Base-by-base conservation (phyloP, 2,888 invertebrate species). In the Opisthograptis luteolata region DNA sequence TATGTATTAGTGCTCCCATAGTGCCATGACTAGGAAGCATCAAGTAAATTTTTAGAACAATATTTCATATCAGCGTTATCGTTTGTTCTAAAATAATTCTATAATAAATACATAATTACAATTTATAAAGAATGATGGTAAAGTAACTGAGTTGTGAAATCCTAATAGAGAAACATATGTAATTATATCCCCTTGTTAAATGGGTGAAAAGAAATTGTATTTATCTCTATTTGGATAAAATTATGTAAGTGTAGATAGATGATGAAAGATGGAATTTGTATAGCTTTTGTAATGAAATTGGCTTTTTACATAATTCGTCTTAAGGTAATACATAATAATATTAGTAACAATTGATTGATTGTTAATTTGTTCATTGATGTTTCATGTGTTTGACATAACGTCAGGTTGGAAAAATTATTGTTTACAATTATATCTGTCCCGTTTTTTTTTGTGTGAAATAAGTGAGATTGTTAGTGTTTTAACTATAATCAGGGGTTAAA, bases 1-100 rank as follows among this genome's bases (percentile, higher is more conserved):
- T 48, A 56, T 62, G 62, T 52, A 35, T 39, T 52, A 55, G 24
- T 69, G 71, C 75, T 81, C 79, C 76, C 68, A 64, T 70, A 72
- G 81, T 79, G 80, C 79, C 78, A 81, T 60, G 68, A 67, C 55
- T 67, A 73, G 64, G 69, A 73, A 73, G 74, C 75, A 74, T 66
- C 64, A 15, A 37, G 39, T 27, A 15, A 53, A 39, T 42, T 39
- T 48, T 55, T 45, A 50, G 31, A 53, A 44, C 35, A 46, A 44
- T 27, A 5, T 17, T 52, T 59, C 63, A 63, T 63, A 63, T 63
- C 63, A 63, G 40, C 37, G 41, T 41, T 34, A 35, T 35, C 10
- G 13, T 7, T 40, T 35, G 9, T 41, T 40, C 5, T 28, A 28
- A 35, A 25, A 17, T 4, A n/a, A 19, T 1, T 9, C 7, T 34